phyloP scores from a whole-genome alignment of 2,113 vertebrate genomes.

The Litocranius walleri region DNA sequence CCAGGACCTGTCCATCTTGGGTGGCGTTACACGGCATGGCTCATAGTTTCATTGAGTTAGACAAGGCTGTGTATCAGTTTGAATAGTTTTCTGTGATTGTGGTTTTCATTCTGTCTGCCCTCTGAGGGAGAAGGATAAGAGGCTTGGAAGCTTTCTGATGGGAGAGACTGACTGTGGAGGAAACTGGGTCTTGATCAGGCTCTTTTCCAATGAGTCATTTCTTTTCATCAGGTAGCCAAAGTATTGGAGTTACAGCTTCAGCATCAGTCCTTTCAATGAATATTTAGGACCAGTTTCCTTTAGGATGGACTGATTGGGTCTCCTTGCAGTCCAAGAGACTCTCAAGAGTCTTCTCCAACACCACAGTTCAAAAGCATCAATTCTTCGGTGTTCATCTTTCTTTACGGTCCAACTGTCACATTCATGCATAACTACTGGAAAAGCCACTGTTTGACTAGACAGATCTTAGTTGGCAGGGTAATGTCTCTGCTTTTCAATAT shows the following conservation, averaged over 20 bases:
- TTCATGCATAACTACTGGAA: not conserved
- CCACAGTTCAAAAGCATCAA: not conserved
- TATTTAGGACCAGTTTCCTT: not conserved
- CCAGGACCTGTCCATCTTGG: not conserved
- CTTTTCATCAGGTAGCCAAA: not conserved
- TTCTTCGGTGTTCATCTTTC: not conserved
- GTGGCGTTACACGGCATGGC: accelerated
- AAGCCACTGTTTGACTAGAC: not conserved
- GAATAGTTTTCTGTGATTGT: not conserved
- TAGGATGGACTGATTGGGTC: not conserved
- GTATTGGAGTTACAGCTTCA: not conserved
- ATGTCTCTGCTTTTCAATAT: not conserved
- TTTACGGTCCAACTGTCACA: not conserved
- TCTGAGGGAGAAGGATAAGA: not conserved
- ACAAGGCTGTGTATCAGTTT: not conserved
- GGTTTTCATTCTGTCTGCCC: not conserved
- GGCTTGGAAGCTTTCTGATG: not conserved
- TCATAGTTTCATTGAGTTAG: not conserved
- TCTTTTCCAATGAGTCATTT: not conserved
- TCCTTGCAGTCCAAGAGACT: not conserved
- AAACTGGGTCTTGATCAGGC: not conserved
- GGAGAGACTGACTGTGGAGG: not conserved
- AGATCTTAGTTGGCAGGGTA: not conserved
- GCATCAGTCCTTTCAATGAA: not conserved
- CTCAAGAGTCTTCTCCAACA: not conserved